Evolutionary conservation across 2,888 invertebrate genomes (phyloP).

Genomic region (Lypha dubia): DNA sequence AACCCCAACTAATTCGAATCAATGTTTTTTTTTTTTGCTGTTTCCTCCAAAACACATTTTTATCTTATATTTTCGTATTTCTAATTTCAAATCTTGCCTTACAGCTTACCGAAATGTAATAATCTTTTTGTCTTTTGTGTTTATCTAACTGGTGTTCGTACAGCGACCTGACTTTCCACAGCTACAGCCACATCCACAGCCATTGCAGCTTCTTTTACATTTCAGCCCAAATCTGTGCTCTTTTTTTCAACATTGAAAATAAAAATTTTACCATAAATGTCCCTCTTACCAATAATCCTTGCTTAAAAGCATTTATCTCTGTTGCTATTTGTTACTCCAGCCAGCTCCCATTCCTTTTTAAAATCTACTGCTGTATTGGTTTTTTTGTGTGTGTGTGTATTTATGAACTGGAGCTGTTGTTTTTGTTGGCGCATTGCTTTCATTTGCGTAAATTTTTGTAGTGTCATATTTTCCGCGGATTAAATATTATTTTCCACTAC

Average conservation of each 20-base stretch:
- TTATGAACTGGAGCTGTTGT: slow-evolving; percentile 6
- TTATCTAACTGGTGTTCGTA: background rate
- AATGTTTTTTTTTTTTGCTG: slow-evolving; percentile 3
- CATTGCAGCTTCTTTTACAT: background rate
- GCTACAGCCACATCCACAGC: slow-evolving; percentile 28
- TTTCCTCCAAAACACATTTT: slow-evolving; percentile 2
- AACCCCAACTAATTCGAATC: slow-evolving; percentile 28
- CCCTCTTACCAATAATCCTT: slow-evolving; percentile 65
- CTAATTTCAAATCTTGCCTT: slow-evolving; percentile 42
- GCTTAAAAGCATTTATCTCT: slow-evolving; percentile 65
- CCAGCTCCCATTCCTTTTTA: background rate
- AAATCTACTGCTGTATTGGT: background rate
- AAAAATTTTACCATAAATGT: slow-evolving; percentile 49
- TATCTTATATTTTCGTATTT: background rate
- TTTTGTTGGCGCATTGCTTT: background rate
- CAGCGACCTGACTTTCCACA: slow-evolving; percentile 26
- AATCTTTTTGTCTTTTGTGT: slow-evolving; percentile 73
- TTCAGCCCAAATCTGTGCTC: background rate
- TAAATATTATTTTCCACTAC: slow-evolving; percentile 75
- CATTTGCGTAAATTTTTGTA: slow-evolving; percentile 51
- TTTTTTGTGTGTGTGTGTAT: background rate
- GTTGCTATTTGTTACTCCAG: slow-evolving; percentile 13
- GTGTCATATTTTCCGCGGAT: slow-evolving; percentile 81
- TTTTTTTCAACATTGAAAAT: slow-evolving; percentile 38
- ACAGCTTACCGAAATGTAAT: slow-evolving; percentile 79